Evolutionary conservation across 2,797 vertebrate species (phyloP).

Genomic region (Liasis olivaceus): DNA sequence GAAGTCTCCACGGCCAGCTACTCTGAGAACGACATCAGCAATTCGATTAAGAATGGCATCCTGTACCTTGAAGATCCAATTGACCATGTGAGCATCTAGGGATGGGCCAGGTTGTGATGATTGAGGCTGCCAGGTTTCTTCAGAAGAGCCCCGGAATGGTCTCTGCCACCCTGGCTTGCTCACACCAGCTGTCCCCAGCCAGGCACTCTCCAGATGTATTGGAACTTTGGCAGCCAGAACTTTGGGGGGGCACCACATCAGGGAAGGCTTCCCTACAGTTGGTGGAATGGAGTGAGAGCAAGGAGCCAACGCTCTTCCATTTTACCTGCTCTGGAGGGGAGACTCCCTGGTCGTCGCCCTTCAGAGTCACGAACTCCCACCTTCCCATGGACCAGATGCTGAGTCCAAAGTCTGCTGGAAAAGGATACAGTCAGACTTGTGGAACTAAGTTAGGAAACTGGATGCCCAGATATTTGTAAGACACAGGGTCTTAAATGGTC

Average conservation of each 20-base stretch:
- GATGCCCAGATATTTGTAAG: not conserved
- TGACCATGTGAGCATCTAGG: constrained; percentile 63
- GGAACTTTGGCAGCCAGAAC: too few species aligned
- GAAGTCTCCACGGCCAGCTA: constrained; percentile 76
- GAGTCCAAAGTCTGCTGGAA: not conserved
- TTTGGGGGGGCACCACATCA: too few species aligned
- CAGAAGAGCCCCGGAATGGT: not conserved
- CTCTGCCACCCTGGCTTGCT: not conserved
- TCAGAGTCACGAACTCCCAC: not conserved
- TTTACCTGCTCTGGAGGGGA: not conserved
- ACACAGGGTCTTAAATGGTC: not conserved
- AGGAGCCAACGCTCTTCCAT: not conserved
- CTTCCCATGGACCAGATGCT: not conserved
- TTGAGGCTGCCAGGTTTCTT: not conserved
- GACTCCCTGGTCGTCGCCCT: not conserved
- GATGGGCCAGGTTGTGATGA: not conserved
- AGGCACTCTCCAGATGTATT: not conserved
- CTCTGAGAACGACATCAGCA: constrained; percentile 76
- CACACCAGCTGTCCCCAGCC: not conserved
- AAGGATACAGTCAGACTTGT: not conserved
- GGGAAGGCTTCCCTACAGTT: too few species aligned
- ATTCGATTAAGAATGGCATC: constrained; percentile 77
- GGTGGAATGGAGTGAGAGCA: not conserved
- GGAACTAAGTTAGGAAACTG: not conserved
- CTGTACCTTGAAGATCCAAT: constrained; percentile 78